phyloP scores from a whole-genome alignment of 2,888 invertebrate genomes.

The Artemia sinica region DNA sequence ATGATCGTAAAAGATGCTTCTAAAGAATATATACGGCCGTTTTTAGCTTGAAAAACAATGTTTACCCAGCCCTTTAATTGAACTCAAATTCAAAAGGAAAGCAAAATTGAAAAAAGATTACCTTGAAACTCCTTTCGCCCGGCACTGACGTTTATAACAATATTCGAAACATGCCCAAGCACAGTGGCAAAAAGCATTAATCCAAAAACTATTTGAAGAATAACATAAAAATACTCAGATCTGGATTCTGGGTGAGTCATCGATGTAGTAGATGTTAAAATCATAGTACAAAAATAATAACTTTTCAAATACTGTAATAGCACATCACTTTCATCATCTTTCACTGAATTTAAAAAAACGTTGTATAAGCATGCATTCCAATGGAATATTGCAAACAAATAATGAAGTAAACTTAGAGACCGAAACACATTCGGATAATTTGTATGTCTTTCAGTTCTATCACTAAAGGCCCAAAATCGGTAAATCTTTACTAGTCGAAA shows the following conservation, averaged over 20 bases:
- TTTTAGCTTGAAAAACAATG: conserved; percentile 20
- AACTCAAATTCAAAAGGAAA: conserved; percentile 15
- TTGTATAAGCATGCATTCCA: conserved; percentile 99
- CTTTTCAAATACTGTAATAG: conserved; percentile 90
- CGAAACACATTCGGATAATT: conserved; percentile 95
- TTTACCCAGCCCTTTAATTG: conserved; percentile 15
- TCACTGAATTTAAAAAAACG: conserved; percentile 84
- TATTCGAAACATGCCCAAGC: conserved; percentile 91
- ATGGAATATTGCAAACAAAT: conserved; percentile 93
- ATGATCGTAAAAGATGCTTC: too few species aligned
- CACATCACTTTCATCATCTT: conserved; percentile 43
- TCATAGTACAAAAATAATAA: conserved; percentile 94
- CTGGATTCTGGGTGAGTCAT: conserved; percentile 77
- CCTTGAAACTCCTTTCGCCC: conserved; percentile 97
- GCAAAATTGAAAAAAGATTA: conserved; percentile 33
- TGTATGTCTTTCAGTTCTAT: conserved; percentile 91
- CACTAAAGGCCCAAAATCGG: conserved; percentile 95
- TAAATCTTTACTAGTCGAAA: conserved; percentile 94
- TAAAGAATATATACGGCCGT: conserved; percentile 18
- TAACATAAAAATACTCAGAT: conserved; percentile 86
- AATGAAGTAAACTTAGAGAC: conserved; percentile 79
- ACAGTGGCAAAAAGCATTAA: conserved; percentile 88
- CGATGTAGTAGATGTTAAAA: conserved; percentile 86
- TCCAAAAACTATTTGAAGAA: conserved; percentile 81
- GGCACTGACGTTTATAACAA: conserved; percentile 90